A percentile compares a stretch with the other conserved stretches of the same genome.
These are phyloP conservation scores for Phyllostomus discolor DNA, from an alignment of 2,113 vertebrate genomes.

Conservation along the genomic window DNA sequence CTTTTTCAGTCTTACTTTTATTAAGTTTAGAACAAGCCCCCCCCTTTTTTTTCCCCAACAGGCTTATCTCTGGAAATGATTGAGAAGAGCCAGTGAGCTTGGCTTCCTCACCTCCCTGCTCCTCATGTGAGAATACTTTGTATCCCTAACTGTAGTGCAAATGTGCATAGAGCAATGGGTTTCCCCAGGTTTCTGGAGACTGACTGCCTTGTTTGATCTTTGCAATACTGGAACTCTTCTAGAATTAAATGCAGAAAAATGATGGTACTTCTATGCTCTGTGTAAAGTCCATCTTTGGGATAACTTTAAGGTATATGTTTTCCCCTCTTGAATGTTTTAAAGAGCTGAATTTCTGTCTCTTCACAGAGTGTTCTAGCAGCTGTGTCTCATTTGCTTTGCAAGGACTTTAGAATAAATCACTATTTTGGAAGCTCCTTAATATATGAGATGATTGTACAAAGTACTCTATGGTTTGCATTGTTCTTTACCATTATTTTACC, in stretches of 20 bases:
- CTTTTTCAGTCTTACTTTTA: neutral
- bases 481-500: constrained; percentile 11
- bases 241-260: constrained; percentile 24
- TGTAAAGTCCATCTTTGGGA: constrained; percentile 43
- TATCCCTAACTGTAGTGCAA: constrained; percentile 44
- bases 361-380: constrained; percentile 43
- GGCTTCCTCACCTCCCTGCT: constrained; percentile 25
- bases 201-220: constrained; percentile 72
- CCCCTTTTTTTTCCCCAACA: neutral
- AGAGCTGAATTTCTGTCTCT: constrained; percentile 50
- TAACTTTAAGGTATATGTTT: constrained; percentile 44
- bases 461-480: constrained; percentile 56
- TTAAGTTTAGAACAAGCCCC: neutral
- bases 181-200: constrained; percentile 57
- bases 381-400: constrained; percentile 66
- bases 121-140: constrained; percentile 73
- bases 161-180: constrained; percentile 4
- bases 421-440: constrained; percentile 63
- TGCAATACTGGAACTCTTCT: constrained; percentile 41
- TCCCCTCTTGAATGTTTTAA: constrained; percentile 30
- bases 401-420: constrained; percentile 58
- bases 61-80: neutral
- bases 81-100: constrained; percentile 43
- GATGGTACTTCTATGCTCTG: constrained; percentile 38
- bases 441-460: constrained; percentile 44